A percentile compares a stretch with the other conserved stretches of the same genome.
Evolutionary conservation across 1,140 invertebrate genomes (phyloP).

Genomic region (Magallana angulata): DNA sequence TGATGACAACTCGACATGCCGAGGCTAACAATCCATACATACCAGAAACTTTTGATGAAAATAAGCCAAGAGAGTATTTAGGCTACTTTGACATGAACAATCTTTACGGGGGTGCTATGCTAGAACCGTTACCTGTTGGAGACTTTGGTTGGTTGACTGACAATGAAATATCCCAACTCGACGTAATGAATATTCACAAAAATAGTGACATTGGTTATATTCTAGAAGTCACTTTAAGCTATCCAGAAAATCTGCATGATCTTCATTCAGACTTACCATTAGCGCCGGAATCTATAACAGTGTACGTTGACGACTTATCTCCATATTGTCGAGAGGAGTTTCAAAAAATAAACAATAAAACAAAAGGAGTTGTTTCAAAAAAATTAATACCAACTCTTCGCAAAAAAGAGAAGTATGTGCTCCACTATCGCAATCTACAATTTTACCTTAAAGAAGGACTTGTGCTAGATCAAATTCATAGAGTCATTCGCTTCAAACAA

Average conservation of each 20-base stretch:
- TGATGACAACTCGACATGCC: not conserved
- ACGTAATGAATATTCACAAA: slow-evolving; percentile 69
- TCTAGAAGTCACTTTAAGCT: slow-evolving; percentile 79
- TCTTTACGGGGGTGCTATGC: too few species aligned
- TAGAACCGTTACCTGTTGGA: too few species aligned
- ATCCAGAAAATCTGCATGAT: slow-evolving; percentile 70
- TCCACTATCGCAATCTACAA: slow-evolving; percentile 51
- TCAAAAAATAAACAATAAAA: too few species aligned
- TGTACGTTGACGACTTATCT: slow-evolving; percentile 43
- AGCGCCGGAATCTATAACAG: slow-evolving; percentile 70
- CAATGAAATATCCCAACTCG: slow-evolving; percentile 67
- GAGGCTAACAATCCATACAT: too few species aligned
- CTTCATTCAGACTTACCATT: slow-evolving; percentile 80
- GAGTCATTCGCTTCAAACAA: slow-evolving; percentile 48
- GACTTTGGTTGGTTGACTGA: slow-evolving; percentile 48
- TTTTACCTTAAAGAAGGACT: slow-evolving; percentile 17
- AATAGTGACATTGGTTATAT: slow-evolving; percentile 80
- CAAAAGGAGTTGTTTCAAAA: too few species aligned
- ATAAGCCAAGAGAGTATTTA: too few species aligned
- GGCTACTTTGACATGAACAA: too few species aligned
- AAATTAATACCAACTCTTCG: too few species aligned
- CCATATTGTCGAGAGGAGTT: slow-evolving; percentile 4
- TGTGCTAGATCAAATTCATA: slow-evolving; percentile 33
- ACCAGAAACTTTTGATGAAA: too few species aligned
- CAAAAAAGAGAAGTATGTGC: slow-evolving; percentile 57